These are phyloP conservation scores for Cyclophora punctaria DNA, from an alignment of 2,888 invertebrate species.

Conservation along the genomic window DNA sequence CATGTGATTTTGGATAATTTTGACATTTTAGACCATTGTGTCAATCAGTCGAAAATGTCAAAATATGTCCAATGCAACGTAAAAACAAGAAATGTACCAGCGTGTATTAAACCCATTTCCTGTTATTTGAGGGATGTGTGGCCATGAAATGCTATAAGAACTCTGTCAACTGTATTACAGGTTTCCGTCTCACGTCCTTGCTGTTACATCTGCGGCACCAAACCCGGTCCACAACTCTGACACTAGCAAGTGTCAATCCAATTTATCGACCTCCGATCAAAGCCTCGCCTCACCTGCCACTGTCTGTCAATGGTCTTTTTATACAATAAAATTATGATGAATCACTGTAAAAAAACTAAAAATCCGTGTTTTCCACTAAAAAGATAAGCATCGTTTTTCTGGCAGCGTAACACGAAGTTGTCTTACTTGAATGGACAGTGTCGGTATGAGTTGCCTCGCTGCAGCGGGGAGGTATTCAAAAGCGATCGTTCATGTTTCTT, in stretches of 20 bases:
- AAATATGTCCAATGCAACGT: too few species aligned
- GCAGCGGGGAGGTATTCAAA: conserved; percentile 36
- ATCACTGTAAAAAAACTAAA: conserved; percentile 14
- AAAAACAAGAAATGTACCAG: too few species aligned
- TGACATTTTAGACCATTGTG: too few species aligned
- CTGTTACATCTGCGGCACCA: conserved; percentile 10
- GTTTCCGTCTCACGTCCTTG: too few species aligned
- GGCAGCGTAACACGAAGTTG: conserved; percentile 36
- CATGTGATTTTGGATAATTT: too few species aligned
- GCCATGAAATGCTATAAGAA: too few species aligned
- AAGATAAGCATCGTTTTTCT: conserved; percentile 25
- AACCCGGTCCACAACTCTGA: conserved; percentile 24
- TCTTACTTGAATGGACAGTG: conserved; percentile 41
- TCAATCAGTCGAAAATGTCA: too few species aligned
- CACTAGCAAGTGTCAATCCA: conserved; percentile 40
- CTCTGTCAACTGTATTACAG: too few species aligned
- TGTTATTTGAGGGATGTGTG: too few species aligned
- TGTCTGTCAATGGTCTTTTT: conserved; percentile 32
- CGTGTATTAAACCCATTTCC: too few species aligned
- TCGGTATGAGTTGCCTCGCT: conserved; percentile 19
- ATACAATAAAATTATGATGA: conserved; percentile 26
- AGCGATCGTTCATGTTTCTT: conserved; percentile 48
- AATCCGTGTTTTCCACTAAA: conserved; percentile 16
- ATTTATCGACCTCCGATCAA: conserved; percentile 44
- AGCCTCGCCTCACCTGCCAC: conserved; percentile 34